phyloP scores from a whole-genome alignment of 1,140 invertebrate genomes.

The Neoseiulus cucumeris region DNA sequence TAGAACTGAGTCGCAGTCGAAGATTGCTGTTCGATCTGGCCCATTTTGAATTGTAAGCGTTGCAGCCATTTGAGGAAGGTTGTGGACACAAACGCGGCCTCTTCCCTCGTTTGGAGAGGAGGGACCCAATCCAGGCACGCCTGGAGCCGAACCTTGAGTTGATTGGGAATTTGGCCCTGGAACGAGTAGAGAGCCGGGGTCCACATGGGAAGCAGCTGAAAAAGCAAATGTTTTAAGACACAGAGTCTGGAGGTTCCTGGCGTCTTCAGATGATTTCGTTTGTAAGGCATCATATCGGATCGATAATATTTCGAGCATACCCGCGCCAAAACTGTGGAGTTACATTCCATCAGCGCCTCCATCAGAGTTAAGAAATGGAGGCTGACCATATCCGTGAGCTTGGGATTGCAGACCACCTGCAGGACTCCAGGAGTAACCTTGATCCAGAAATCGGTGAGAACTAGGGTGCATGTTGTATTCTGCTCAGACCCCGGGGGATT shows the following conservation, averaged over 20 bases:
- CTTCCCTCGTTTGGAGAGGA: slow-evolving; percentile 26
- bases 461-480: slow-evolving; percentile 34
- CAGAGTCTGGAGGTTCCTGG: no score
- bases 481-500: slow-evolving; percentile 36
- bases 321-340: slow-evolving; percentile 71
- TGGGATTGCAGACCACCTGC: slow-evolving; percentile 76
- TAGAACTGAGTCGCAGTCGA: slow-evolving; percentile 73
- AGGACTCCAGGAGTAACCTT: slow-evolving; percentile 87
- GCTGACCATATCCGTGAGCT: slow-evolving; percentile 93
- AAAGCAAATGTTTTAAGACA: no score
- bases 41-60: slow-evolving; percentile 88
- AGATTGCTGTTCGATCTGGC: slow-evolving; percentile 87
- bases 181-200: slow-evolving; percentile 66
- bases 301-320: no score
- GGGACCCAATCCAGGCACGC: slow-evolving; percentile 52
- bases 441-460: slow-evolving; percentile 81
- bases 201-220: slow-evolving; percentile 37
- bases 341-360: slow-evolving; percentile 84
- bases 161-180: slow-evolving; percentile 52
- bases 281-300: no score
- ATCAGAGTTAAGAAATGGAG: slow-evolving; percentile 85
- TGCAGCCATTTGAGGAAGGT: slow-evolving; percentile 65
- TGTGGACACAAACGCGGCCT: slow-evolving; percentile 23
- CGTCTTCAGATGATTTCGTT: no score
- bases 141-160: slow-evolving; percentile 70